Conservation (phyloP, 2,113 vertebrate genomes). For the Rhinolophus sinicus region DNA sequence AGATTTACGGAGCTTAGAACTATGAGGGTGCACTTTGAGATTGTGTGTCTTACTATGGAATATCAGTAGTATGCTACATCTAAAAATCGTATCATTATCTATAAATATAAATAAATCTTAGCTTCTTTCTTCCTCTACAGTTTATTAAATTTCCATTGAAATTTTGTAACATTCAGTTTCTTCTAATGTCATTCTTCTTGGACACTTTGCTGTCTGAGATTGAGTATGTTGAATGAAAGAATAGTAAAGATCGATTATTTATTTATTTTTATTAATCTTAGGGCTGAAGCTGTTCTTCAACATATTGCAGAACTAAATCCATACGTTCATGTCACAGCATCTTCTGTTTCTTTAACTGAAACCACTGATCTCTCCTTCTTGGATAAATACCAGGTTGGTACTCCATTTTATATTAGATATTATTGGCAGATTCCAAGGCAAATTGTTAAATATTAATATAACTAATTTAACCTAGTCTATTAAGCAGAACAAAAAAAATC, state of each 20-base stretch:
- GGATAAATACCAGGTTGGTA: constrained; percentile 91
- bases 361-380: constrained; percentile 94
- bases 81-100: not conserved
- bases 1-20: not conserved
- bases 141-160: constrained; percentile 31
- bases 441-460: not conserved
- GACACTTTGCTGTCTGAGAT: not conserved
- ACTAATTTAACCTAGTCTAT: constrained; percentile 25
- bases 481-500: constrained; percentile 21
- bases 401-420: constrained; percentile 25
- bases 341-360: constrained; percentile 88
- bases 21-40: not conserved
- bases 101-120: not conserved
- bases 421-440: not conserved
- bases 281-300: constrained; percentile 92
- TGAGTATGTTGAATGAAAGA: not conserved
- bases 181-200: not conserved
- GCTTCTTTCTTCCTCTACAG: not conserved
- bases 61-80: not conserved
- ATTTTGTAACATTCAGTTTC: not conserved
- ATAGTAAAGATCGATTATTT: not conserved
- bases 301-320: constrained; percentile 95
- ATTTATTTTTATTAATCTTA: constrained; percentile 74
- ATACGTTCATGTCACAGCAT: constrained; percentile 93
- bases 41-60: not conserved